phyloP scores from a whole-genome alignment of 2,888 invertebrate genomes.

The Metacarcinus magister region DNA sequence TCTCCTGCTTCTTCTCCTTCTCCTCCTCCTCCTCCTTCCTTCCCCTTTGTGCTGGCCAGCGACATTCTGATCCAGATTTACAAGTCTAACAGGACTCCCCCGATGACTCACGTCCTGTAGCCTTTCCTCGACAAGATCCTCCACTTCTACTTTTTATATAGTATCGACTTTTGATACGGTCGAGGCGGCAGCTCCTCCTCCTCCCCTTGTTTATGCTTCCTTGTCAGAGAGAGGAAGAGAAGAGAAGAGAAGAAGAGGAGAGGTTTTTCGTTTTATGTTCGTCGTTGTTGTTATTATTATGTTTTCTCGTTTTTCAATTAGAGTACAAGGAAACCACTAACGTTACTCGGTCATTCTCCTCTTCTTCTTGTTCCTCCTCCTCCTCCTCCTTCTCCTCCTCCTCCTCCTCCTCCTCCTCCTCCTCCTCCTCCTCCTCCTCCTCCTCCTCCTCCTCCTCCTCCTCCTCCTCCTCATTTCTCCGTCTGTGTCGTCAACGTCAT shows the following conservation, averaged over 20 bases:
- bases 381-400: neutral
- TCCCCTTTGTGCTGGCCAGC: neutral
- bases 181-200: neutral
- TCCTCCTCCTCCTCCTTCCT: neutral
- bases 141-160: neutral
- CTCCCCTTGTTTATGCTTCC: neutral
- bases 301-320: neutral
- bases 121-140: neutral
- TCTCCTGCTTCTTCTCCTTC: neutral
- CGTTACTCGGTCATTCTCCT: neutral
- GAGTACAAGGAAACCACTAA: neutral
- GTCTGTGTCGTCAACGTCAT: neutral
- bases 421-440: neutral
- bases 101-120: neutral
- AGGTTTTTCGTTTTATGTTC: neutral
- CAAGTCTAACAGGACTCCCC: neutral
- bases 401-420: neutral
- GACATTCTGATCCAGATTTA: constrained; percentile 29
- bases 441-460: neutral
- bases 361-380: neutral
- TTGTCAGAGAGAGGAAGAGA: constrained; percentile 8
- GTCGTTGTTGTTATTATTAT: neutral
- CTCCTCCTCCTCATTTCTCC: neutral
- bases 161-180: neutral
- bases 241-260: neutral